Base-by-base conservation (phyloP, 2,888 invertebrate genomes). In the Lepidonotus clava region DNA sequence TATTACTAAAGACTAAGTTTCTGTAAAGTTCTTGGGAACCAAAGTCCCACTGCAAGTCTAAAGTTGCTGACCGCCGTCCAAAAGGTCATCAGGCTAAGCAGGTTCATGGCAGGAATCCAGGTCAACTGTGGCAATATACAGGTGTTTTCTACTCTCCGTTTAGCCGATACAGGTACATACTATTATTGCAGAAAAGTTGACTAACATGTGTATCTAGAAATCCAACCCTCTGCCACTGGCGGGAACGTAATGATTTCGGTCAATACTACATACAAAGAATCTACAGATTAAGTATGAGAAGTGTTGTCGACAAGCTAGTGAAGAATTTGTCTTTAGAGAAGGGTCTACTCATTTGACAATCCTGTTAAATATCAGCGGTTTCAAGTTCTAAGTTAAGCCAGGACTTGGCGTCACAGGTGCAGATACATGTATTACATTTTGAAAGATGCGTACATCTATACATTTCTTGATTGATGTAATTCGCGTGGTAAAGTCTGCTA, bases 41-140 rank as follows among this genome's bases (percentile, higher is more conserved):
- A n/a, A n/a, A n/a, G n/a, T n/a, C 18, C 8, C 18, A 46, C 8
- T 46, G 46, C 46, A 46, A 11, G 46, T 46, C 46, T 46, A 46
- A 8, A 8, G 8, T 8, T 8, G 18, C 21, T 71, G 71, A 71
- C 71, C 71, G 38, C 2, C 14, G 61, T 28, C 71, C 71, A 71
- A 21, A 71, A 24, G 71, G 71, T 71, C 71, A 71, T 71, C 14
- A 38, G 71, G 71, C 18, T 38, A 71, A 36, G 71, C 71, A 5
- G 34, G 71, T 71, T 11, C 71, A 71, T 71, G 71, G 71, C 71
- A 34, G 5, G 36, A 71, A 8, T 34, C 71, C 71, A 71, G 71
- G 71, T 71, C 71, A 71, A 11, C 34, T 18, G 2, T 21, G 38
- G 38, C 71, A 8, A 32, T 66, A 14, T 66, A 32, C 66, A 18